These are phyloP conservation scores for Hartigia nigra DNA, from an alignment of 2,888 invertebrate species.

Conservation along the genomic window DNA sequence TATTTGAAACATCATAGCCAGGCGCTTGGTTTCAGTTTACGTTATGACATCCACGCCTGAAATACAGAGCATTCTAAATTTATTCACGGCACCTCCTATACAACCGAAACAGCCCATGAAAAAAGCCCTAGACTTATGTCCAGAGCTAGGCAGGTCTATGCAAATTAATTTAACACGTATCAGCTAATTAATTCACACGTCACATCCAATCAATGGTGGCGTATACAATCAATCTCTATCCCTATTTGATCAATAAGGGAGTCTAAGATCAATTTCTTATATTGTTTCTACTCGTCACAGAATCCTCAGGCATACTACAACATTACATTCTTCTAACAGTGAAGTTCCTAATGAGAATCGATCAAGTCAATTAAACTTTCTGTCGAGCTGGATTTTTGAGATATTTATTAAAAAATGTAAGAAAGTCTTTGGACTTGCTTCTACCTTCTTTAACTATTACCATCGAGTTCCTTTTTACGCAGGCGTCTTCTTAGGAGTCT, in stretches of 20 bases:
- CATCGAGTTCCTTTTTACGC: slow-evolving; percentile 23
- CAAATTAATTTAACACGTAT: background rate
- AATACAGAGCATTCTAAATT: background rate
- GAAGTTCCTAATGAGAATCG: background rate
- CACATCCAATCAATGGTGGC: background rate
- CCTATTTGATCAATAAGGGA: background rate
- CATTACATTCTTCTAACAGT: background rate
- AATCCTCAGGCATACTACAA: background rate
- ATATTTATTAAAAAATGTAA: background rate
- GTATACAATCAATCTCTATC: background rate
- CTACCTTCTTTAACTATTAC: background rate
- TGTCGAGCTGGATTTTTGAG: background rate
- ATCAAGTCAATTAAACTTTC: background rate
- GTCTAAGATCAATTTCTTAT: background rate
- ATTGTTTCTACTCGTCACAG: background rate
- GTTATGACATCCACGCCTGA: background rate
- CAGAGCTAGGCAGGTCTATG: background rate
- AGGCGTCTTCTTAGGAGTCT: slow-evolving; percentile 31
- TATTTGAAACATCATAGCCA: background rate
- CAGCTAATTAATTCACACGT: background rate
- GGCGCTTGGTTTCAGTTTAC: background rate
- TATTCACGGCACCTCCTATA: background rate
- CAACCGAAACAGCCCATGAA: background rate
- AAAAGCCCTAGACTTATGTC: background rate
- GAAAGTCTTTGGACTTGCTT: too few relatives aligned